A percentile compares a stretch with the other conserved stretches of the same genome.
Evolutionary conservation across 2,888 invertebrate genomes (phyloP).

Genomic region (Polyommatus icarus): DNA sequence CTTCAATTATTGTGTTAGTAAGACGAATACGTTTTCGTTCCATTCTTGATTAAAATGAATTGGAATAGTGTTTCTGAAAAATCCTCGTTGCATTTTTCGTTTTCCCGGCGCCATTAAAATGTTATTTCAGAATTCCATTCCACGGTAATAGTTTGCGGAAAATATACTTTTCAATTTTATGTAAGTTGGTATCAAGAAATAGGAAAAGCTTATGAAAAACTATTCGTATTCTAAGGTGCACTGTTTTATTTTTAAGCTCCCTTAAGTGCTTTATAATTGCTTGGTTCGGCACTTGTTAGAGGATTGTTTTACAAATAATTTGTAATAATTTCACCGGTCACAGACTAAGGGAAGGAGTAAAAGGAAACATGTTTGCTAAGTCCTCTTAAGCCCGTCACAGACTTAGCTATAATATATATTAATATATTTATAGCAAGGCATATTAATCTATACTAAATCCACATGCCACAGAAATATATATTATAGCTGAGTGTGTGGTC

Average conservation of each 20-base stretch:
- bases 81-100: constrained; percentile 3
- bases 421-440: too few species aligned
- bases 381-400: too few species aligned
- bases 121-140: background rate
- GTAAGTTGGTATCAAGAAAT: background rate
- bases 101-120: background rate
- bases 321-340: background rate
- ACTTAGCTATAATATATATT: too few species aligned
- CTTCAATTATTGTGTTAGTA: background rate
- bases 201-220: background rate
- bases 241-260: background rate
- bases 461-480: too few species aligned
- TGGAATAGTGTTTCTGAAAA: constrained; percentile 2
- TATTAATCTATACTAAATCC: too few species aligned
- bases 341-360: too few species aligned
- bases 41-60: constrained; percentile 12
- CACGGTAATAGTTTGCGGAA: constrained; percentile 6
- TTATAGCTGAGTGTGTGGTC: too few species aligned
- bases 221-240: background rate
- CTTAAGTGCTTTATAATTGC: background rate
- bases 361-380: too few species aligned
- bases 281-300: background rate
- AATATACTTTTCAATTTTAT: constrained; percentile 15
- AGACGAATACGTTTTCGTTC: background rate
- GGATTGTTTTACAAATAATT: background rate